phyloP scores from a whole-genome alignment of 2,797 vertebrate species.

The Florisuga fusca region DNA sequence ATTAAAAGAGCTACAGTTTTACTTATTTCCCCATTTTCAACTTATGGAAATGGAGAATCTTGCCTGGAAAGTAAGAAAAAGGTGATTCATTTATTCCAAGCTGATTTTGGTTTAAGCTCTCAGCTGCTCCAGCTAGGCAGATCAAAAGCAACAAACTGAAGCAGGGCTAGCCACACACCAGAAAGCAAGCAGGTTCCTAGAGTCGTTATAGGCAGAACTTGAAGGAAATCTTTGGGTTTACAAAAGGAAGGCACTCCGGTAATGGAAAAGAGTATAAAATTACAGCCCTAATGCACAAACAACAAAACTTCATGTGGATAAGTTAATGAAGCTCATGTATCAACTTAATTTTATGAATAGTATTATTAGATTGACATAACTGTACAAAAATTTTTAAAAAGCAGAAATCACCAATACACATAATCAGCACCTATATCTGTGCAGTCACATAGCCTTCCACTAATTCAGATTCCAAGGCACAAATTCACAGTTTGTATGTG shows the following conservation, averaged over 20 bases:
- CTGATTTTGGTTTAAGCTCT: not conserved
- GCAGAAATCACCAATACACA: not conserved
- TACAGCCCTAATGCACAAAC: not conserved
- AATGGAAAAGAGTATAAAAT: not conserved
- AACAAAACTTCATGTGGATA: not conserved
- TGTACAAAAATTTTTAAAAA: not conserved
- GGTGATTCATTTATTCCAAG: not conserved
- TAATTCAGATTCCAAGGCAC: not conserved
- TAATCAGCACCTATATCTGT: not conserved
- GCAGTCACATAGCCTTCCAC: not conserved
- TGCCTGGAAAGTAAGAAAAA: not conserved
- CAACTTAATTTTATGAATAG: not conserved
- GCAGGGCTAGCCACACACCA: not conserved
- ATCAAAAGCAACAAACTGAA: not conserved
- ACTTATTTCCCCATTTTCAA: not conserved
- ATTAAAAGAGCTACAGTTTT: not conserved
- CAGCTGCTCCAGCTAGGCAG: not conserved
- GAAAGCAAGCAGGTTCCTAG: not conserved
- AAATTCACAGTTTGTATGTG: not conserved
- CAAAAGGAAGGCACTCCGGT: not conserved
- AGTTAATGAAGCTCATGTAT: not conserved
- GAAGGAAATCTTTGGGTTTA: not conserved
- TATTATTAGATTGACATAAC: not conserved
- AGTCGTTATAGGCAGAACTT: not conserved
- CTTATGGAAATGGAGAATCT: not conserved